Conservation (phyloP, 2,113 vertebrate genomes). For the Patagioenas fasciata region DNA sequence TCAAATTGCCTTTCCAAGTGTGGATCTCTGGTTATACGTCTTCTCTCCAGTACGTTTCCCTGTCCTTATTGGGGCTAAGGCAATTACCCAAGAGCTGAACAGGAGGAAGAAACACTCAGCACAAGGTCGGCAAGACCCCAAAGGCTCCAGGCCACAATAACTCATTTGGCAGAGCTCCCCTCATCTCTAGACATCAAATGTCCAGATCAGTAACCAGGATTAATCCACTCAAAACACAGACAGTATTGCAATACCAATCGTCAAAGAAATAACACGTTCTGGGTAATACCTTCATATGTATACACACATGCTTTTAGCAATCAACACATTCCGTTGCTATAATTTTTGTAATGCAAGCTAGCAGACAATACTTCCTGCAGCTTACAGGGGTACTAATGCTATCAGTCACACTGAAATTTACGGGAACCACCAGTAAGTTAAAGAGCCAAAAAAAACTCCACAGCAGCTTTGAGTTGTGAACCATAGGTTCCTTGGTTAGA, state of each 20-base stretch:
- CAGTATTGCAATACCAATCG: not conserved
- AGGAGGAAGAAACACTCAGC: not conserved
- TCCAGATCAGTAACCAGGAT: conserved; percentile 31
- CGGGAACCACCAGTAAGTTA: not conserved
- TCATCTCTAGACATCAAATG: conserved; percentile 28
- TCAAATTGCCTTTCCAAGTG: not conserved
- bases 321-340: not conserved
- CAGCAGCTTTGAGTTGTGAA: not conserved
- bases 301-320: not conserved
- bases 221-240: conserved; percentile 46
- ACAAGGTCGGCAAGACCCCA: not conserved
- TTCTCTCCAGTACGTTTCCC: not conserved
- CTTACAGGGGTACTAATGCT: not conserved
- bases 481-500: not conserved
- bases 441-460: not conserved
- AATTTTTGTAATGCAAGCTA: not conserved
- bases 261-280: not conserved
- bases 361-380: not conserved
- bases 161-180: not conserved
- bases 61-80: not conserved
- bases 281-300: not conserved
- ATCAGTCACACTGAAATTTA: not conserved
- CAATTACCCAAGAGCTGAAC: not conserved
- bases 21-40: not conserved
- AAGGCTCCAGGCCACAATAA: not conserved